A percentile compares a stretch with the other conserved stretches of the same genome.
Evolutionary conservation across 2,113 vertebrate genomes (phyloP).

Genomic region (Antechinus flavipes): DNA sequence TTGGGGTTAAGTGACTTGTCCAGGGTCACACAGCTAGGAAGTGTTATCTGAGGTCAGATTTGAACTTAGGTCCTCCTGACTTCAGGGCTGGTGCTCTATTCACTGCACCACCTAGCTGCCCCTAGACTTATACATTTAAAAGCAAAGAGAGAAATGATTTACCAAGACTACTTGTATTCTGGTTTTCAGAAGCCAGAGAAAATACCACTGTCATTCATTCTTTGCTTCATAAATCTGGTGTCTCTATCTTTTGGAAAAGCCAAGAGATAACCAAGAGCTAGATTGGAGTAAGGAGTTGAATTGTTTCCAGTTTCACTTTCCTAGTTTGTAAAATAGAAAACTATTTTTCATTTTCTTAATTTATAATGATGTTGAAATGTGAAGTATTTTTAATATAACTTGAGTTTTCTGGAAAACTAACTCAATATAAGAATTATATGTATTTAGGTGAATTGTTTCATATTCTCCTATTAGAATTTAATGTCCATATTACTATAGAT

Average conservation of each 20-base stretch:
- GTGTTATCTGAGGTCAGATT: too few relatives aligned
- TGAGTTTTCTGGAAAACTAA: slow-evolving; percentile 31
- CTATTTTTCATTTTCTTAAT: slow-evolving; percentile 38
- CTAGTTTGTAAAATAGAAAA: slow-evolving; percentile 49
- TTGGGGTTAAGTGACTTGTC: too few relatives aligned
- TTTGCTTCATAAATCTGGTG: neutral
- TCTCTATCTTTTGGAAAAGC: neutral
- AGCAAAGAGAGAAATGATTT: slow-evolving; percentile 17
- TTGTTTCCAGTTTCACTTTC: slow-evolving; percentile 26
- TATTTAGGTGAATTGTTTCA: neutral
- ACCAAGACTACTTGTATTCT: slow-evolving; percentile 24
- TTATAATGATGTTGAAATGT: slow-evolving; percentile 37
- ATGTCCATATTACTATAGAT: slow-evolving; percentile 41
- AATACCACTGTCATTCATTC: neutral
- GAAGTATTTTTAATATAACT: slow-evolving; percentile 33
- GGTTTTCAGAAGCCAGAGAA: neutral
- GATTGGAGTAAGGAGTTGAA: slow-evolving; percentile 44
- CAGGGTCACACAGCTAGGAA: too few relatives aligned
- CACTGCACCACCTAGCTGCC: too few relatives aligned
- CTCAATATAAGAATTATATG: slow-evolving; percentile 8
- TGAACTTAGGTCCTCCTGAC: too few relatives aligned
- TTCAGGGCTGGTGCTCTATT: too few relatives aligned
- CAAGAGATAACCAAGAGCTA: neutral
- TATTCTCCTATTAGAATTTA: slow-evolving; percentile 36
- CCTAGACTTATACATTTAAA: neutral